Evolutionary conservation across 1,140 invertebrate species (phyloP), one percentile per base, ranked within the genome.

Genomic region (Saccostrea echinata): DNA sequence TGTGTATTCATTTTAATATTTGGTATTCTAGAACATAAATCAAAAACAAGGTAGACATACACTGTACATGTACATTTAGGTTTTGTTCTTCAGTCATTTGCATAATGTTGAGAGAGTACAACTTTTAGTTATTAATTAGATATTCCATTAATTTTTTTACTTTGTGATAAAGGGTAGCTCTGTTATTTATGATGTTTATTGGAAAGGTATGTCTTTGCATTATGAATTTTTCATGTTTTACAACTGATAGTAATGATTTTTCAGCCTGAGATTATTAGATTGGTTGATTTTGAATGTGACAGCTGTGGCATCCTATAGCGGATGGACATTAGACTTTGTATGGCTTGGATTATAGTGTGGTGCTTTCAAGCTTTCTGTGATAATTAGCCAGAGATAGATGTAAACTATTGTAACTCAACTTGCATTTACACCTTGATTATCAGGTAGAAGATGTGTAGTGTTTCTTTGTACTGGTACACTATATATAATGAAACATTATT

Each of bases 331-430:
- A 21, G n/a, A 61, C 55, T 21, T 61, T 61, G 2, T 61, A 61
- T 18, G 55, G 3, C 3, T 43, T 43, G 1, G 43, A 43, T 6
- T 43, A 43, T 43, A 43, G 43, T 43, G 43, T 61, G 55, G 55
- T 61, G 55, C 55, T 61, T 61, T 61, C 43, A 61, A 61, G n/a
- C 55, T 61, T 61, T 61, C 55, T 61, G 55, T 61, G 55, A 61
- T 61, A 43, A 43, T 43, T 43, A 61, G 55, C 55, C 55, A 61
- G 55, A 61, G 55, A n/a, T 21, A 18, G 4, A 18, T 61, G 55
- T 61, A 61, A 61, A 18, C 18, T 6, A 61, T 21, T n/a, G 16
- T 61, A 61, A 61, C 18, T 61, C n/a, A 18, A 21, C 55, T 61
- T 61, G 55, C 55, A 61, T 43, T 43, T 43, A 43, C 43, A n/a